phyloP scores from a whole-genome alignment of 2,888 invertebrate genomes.

The Dilophus febrilis region DNA sequence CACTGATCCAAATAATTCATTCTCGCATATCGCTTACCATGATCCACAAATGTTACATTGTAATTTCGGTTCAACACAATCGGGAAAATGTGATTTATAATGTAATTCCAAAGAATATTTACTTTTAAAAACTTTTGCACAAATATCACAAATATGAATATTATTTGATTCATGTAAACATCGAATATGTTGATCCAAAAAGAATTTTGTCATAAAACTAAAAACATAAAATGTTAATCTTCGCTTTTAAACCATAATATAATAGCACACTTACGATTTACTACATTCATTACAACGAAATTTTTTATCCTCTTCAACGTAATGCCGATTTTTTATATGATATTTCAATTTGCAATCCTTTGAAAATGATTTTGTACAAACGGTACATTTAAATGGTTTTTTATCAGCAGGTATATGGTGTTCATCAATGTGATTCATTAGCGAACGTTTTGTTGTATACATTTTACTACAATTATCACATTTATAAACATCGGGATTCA shows the following conservation, averaged over 20 bases:
- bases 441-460: background rate
- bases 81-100: conserved; percentile 19
- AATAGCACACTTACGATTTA: conserved; percentile 23
- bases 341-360: conserved; percentile 26
- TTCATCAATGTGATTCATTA: too few relatives aligned
- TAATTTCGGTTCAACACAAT: conserved; percentile 19
- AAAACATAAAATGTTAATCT: conserved; percentile 8
- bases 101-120: conserved; percentile 23
- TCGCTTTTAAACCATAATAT: conserved; percentile 23
- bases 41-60: conserved; percentile 26
- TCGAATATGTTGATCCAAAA: background rate
- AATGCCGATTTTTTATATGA: conserved; percentile 12
- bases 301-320: conserved; percentile 1
- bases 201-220: background rate
- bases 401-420: too few relatives aligned
- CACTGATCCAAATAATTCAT: too few relatives aligned
- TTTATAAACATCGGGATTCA: conserved; percentile 27
- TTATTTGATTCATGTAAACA: background rate
- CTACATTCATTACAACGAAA: conserved; percentile 23
- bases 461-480: conserved; percentile 24
- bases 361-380: conserved; percentile 14
- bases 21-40: too few relatives aligned
- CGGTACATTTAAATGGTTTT: background rate
- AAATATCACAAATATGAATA: conserved; percentile 3
- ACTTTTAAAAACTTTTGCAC: conserved; percentile 2